A percentile compares a stretch with the other conserved stretches of the same genome.
Conservation (phyloP, 2,888 invertebrate species). For the Nezara viridula region DNA sequence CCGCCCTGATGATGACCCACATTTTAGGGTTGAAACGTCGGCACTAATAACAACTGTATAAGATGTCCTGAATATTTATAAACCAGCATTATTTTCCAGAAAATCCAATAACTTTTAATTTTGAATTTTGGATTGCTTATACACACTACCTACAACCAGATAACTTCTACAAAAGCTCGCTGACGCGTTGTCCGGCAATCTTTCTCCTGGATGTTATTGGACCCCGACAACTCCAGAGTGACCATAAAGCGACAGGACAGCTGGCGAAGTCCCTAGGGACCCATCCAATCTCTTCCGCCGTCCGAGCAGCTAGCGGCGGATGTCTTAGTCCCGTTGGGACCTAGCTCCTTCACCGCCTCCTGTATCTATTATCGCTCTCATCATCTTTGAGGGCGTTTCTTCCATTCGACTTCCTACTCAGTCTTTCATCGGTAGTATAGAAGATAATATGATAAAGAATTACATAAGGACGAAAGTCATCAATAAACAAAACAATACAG, state of each 20-base stretch:
- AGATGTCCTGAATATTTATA: no score
- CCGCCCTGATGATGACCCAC: no score
- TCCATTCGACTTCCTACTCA: neutral
- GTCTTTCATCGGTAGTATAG: neutral
- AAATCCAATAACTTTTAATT: no score
- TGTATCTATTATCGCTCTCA: neutral
- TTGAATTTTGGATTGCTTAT: no score
- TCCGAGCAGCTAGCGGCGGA: neutral
- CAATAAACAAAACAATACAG: no score
- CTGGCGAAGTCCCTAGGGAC: neutral
- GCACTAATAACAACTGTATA: no score
- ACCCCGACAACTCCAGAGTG: neutral
- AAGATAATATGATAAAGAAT: neutral
- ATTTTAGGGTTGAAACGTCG: no score
- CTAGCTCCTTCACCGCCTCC: neutral
- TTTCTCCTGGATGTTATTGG: neutral
- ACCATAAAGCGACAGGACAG: conserved; percentile 20
- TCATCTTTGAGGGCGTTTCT: neutral
- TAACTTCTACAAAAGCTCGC: neutral
- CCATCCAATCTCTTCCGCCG: conserved; percentile 16
- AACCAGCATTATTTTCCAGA: no score
- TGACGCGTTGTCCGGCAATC: neutral
- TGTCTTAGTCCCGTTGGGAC: neutral
- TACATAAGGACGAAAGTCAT: no score
- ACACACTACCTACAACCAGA: no score